Evolutionary conservation across 2,888 invertebrate genomes (phyloP), one percentile per base, ranked within the genome.

Genomic region (Leptura quadrifasciata): DNA sequence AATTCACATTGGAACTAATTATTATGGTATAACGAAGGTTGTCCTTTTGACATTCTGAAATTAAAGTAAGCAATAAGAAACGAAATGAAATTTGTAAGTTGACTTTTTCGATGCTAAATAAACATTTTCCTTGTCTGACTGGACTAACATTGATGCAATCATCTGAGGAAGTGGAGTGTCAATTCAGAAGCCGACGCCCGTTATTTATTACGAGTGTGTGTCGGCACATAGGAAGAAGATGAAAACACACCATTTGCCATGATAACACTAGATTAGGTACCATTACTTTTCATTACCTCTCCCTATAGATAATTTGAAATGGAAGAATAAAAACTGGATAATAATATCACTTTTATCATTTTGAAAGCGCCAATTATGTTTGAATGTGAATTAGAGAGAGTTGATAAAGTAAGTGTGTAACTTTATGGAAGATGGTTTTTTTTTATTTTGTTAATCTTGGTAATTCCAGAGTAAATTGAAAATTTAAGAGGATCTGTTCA

Each of bases 281-380:
- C 52, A 65, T 65, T 47, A 31, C 15, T 27, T 55, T 68, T 57
- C 68, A 68, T 68, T 65, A 55, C 55, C 24, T 31, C 18, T 21
- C 57, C 31, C 17, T 55, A 27, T 27, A 55, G 35, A 10, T 35
- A 54, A 54, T 68, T 68, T 55, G 68, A 55, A 68, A 68, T 57
- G 54, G 54, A 54, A 65, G 21, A n/a, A 52, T 54, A 21, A 35
- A 54, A 65, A 65, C 24, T 65, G 65, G 65, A 52, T 65, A 54
- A 65, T 65, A 65, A 65, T 65, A 65, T 65, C 24, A 20, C 65
- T 65, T 24, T 65, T 65, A 65, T 65, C 65, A 54, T 65, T 65
- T 27, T 24, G 54, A 15, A 9, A 24, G 20, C 12, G 12, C n/a
- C 54, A 52, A 47, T 65, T 65, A 63, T 20, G 12, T 63, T 63